Evolutionary conservation across 1,140 invertebrate genomes (phyloP).

Genomic region (Drosophila cardini): DNA sequence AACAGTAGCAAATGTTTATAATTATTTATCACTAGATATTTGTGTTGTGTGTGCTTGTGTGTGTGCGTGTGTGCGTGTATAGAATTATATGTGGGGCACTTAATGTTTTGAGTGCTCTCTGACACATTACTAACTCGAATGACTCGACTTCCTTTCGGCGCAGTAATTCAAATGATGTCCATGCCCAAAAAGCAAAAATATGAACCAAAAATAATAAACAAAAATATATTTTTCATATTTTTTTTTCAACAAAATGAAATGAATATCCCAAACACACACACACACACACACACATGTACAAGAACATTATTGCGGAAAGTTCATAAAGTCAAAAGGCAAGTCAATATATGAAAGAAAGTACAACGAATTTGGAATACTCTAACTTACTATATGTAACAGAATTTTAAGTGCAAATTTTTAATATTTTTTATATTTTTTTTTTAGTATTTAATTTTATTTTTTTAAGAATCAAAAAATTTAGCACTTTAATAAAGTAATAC

Average conservation of each 20-base stretch:
- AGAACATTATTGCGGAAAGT: constrained; percentile 63
- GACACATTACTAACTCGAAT: constrained; percentile 34
- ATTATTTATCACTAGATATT: constrained; percentile 69
- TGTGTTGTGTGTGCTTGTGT: constrained; percentile 14
- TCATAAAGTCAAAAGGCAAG: constrained; percentile 46
- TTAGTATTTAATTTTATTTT: no score
- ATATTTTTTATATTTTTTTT: no score
- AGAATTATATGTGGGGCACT: constrained; percentile 33
- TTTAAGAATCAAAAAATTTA: no score
- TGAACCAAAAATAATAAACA: constrained; percentile 13
- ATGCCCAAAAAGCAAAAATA: constrained; percentile 3
- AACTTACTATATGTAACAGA: background rate
- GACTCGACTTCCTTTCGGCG: constrained; percentile 40
- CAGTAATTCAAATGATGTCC: constrained; percentile 42
- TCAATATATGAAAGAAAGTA: background rate
- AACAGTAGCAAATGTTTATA: constrained; percentile 64
- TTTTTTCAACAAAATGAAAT: constrained; percentile 70
- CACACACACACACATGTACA: constrained; percentile 12
- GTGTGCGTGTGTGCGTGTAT: constrained; percentile 13
- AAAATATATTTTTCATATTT: constrained; percentile 33
- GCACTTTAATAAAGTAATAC: no score
- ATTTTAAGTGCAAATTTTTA: background rate
- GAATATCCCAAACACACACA: constrained; percentile 44
- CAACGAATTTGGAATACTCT: constrained; percentile 25
- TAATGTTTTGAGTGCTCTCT: constrained; percentile 19